A percentile compares a stretch with the other conserved stretches of the same genome.
Conservation (phyloP, 2,113 vertebrate genomes). For the Tragulus kanchil region DNA sequence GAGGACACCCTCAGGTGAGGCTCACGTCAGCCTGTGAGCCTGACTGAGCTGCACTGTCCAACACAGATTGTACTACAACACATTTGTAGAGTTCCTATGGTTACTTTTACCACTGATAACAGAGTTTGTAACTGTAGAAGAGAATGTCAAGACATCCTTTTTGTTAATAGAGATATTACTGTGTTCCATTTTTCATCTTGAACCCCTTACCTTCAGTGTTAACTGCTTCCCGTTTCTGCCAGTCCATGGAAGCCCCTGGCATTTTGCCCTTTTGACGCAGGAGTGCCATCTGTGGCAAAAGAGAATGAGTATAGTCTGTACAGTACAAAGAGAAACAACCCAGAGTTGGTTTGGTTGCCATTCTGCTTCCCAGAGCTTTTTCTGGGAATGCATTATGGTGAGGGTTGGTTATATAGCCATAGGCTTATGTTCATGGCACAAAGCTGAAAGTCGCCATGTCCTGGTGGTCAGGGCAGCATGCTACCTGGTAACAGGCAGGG, state of each 20-base stretch:
- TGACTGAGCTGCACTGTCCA: neutral
- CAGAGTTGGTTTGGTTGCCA: neutral
- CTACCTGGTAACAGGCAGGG: neutral
- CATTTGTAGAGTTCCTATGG: neutral
- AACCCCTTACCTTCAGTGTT: constrained; percentile 40
- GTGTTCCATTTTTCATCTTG: constrained; percentile 43
- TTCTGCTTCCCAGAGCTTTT: constrained; percentile 40
- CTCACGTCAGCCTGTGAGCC: neutral
- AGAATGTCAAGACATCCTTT: neutral
- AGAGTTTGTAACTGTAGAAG: constrained; percentile 46
- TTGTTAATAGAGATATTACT: constrained; percentile 37
- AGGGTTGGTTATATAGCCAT: neutral
- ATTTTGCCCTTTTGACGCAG: neutral
- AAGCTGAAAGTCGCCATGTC: constrained; percentile 33
- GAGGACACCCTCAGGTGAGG: neutral
- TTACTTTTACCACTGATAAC: constrained; percentile 40
- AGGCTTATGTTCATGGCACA: neutral
- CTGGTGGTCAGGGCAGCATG: neutral
- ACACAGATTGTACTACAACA: neutral
- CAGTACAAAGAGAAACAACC: neutral
- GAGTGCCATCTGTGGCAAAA: constrained; percentile 62
- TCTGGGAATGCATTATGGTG: constrained; percentile 29
- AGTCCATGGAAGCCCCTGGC: constrained; percentile 30
- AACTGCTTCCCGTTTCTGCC: constrained; percentile 52
- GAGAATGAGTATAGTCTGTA: constrained; percentile 5